Conservation (phyloP, 2,113 vertebrate genomes). For the Gasterosteus nipponicus region DNA sequence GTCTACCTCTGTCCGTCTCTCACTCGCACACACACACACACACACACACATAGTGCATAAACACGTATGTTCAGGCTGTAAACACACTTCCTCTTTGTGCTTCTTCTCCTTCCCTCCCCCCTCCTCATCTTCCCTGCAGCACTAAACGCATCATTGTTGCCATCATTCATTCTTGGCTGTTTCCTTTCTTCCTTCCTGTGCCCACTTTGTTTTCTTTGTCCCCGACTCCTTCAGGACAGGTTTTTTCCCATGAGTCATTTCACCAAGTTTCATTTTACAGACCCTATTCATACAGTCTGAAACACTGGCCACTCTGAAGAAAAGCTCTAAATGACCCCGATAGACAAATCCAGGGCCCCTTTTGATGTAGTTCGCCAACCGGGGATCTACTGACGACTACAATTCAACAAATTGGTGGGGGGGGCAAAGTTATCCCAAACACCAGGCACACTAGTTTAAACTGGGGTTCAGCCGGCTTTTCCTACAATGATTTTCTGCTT, state of each 20-base stretch:
- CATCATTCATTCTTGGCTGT: conserved; percentile 62
- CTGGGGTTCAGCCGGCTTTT: conserved; percentile 51
- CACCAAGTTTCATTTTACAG: conserved; percentile 69
- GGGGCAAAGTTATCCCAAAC: conserved; percentile 50
- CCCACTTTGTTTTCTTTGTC: conserved; percentile 73
- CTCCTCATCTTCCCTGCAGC: conserved; percentile 32
- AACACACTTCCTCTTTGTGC: conserved; percentile 49
- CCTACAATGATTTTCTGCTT: conserved; percentile 70
- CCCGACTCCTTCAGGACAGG: conserved; percentile 66
- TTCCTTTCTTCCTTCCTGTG: conserved; percentile 74
- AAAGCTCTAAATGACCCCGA: background rate
- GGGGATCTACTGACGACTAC: background rate
- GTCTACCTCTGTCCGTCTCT: conserved; percentile 16
- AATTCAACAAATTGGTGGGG: conserved; percentile 24
- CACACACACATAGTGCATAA: conserved; percentile 19
- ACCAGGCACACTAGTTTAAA: conserved; percentile 32
- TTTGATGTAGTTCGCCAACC: conserved; percentile 17
- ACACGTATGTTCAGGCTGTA: conserved; percentile 26
- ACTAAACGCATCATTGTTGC: conserved; percentile 58
- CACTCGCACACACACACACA: background rate
- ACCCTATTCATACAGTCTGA: conserved; percentile 46
- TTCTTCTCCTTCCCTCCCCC: background rate
- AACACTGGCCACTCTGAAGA: conserved; percentile 26
- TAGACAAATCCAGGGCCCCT: conserved; percentile 3
- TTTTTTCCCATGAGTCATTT: conserved; percentile 73